Percentiles rank a stretch among this genome's conserved stretches.
phyloP scores from a whole-genome alignment of 2,888 invertebrate genomes.

The Ochropleura plecta region DNA sequence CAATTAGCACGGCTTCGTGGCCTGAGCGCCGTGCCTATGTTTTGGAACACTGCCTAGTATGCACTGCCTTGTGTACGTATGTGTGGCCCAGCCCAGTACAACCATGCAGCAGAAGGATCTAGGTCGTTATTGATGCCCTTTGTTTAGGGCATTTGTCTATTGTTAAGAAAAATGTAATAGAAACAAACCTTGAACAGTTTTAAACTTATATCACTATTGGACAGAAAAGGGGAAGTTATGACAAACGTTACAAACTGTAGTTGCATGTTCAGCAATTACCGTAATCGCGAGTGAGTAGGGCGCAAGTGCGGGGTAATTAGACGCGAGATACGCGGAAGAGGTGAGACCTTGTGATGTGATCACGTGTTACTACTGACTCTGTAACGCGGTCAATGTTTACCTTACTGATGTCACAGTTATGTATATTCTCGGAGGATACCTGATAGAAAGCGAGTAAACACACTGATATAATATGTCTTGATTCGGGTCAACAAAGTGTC shows the following conservation, averaged over 20 bases:
- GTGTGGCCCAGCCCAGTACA: too few relatives aligned
- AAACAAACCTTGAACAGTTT: neutral
- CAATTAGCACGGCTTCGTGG: too few relatives aligned
- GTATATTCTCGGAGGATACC: too few relatives aligned
- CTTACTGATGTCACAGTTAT: neutral
- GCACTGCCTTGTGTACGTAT: too few relatives aligned
- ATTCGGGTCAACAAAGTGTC: too few relatives aligned
- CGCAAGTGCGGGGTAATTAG: neutral
- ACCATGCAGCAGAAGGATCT: too few relatives aligned
- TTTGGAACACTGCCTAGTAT: too few relatives aligned
- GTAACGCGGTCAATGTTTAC: neutral
- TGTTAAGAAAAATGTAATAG: neutral
- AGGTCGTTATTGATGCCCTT: too few relatives aligned
- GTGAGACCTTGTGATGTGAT: neutral
- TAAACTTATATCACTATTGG: neutral
- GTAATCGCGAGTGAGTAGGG: neutral
- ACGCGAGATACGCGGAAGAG: neutral
- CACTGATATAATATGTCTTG: too few relatives aligned
- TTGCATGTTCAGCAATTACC: neutral
- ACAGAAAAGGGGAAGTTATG: neutral
- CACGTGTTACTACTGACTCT: neutral
- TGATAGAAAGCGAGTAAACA: too few relatives aligned
- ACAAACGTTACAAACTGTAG: neutral
- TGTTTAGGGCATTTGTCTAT: too few relatives aligned
- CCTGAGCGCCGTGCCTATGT: too few relatives aligned